Evolutionary conservation across 2,888 invertebrate genomes (phyloP).

Genomic region (Lasioglossum vierecki): DNA sequence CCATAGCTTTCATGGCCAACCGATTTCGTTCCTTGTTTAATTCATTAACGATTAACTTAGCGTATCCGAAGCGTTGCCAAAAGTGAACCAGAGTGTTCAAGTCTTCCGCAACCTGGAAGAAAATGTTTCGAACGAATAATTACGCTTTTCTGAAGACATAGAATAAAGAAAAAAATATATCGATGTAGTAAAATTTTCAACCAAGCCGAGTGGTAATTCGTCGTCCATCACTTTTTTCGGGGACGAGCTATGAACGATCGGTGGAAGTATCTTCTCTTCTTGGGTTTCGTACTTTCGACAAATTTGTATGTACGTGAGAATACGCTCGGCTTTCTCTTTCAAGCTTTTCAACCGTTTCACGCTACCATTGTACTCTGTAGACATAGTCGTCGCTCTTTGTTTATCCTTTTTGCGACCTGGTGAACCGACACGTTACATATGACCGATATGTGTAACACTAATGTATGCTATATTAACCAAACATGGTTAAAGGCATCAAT

Average conservation of each 20-base stretch:
- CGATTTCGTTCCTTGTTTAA: constrained; percentile 61
- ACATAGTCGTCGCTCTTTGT: constrained; percentile 64
- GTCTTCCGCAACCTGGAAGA: constrained; percentile 62
- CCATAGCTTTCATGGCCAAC: constrained; percentile 48
- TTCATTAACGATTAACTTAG: constrained; percentile 56
- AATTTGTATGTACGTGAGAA: constrained; percentile 68
- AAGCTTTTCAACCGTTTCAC: constrained; percentile 63
- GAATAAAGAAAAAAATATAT: background rate
- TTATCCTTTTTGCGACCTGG: constrained; percentile 72
- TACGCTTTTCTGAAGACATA: background rate
- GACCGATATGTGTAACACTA: background rate
- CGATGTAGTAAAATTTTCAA: too few species aligned
- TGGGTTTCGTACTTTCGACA: constrained; percentile 77
- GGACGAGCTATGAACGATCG: background rate
- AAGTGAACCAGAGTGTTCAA: constrained; percentile 66
- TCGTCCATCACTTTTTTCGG: background rate
- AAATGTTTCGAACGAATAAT: background rate
- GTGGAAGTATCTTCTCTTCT: constrained; percentile 71
- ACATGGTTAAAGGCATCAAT: too few species aligned
- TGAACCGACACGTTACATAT: constrained; percentile 2
- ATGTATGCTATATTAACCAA: too few species aligned
- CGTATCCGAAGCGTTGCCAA: constrained; percentile 72
- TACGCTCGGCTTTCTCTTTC: constrained; percentile 66
- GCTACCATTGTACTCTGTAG: constrained; percentile 69
- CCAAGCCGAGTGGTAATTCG: background rate